A percentile compares a stretch with the other conserved stretches of the same genome.
phyloP scores from a whole-genome alignment of 2,797 vertebrate genomes.

The Pseudomugil gertrudae region DNA sequence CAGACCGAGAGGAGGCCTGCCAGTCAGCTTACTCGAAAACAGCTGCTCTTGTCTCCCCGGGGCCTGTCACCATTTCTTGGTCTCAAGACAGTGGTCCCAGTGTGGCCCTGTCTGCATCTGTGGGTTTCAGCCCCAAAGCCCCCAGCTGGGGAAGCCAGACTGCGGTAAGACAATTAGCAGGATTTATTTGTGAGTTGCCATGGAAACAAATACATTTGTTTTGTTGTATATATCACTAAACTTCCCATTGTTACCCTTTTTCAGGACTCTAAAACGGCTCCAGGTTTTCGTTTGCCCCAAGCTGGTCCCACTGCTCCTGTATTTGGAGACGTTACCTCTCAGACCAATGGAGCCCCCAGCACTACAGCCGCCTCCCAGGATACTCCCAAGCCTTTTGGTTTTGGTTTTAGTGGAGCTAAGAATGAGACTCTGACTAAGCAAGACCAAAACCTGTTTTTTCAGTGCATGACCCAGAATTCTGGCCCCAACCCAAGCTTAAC shows the following conservation, averaged over 20 bases:
- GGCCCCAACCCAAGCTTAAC: conserved; percentile 79
- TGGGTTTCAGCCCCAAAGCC: conserved; percentile 84
- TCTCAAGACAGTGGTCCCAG: conserved; percentile 84
- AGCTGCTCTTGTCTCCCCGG: conserved; percentile 83
- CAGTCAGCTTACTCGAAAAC: conserved; percentile 82
- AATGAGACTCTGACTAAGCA: conserved; percentile 81
- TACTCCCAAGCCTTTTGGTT: conserved; percentile 87
- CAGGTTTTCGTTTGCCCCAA: conserved; percentile 78
- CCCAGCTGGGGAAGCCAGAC: conserved; percentile 83
- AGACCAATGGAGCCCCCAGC: conserved; percentile 86
- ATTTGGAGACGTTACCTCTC: conserved; percentile 86
- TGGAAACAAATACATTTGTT: not conserved
- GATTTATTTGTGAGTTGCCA: not conserved
- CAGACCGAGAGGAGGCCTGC: conserved; percentile 84
- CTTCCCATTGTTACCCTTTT: conserved; percentile 30
- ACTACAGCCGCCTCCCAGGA: conserved; percentile 80
- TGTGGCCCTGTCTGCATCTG: conserved; percentile 79
- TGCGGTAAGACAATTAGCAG: conserved; percentile 83
- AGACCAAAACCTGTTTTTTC: conserved; percentile 98
- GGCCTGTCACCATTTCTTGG: conserved; percentile 82
- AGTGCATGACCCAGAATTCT: conserved; percentile 93
- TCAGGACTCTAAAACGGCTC: conserved; percentile 87
- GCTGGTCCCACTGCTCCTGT: conserved; percentile 65
- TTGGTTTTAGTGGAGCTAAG: conserved; percentile 85
- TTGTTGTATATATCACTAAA: not conserved